Percentiles rank a stretch among this genome's conserved stretches.
phyloP scores from a whole-genome alignment of 2,797 vertebrate genomes.

The Synanceia verrucosa region DNA sequence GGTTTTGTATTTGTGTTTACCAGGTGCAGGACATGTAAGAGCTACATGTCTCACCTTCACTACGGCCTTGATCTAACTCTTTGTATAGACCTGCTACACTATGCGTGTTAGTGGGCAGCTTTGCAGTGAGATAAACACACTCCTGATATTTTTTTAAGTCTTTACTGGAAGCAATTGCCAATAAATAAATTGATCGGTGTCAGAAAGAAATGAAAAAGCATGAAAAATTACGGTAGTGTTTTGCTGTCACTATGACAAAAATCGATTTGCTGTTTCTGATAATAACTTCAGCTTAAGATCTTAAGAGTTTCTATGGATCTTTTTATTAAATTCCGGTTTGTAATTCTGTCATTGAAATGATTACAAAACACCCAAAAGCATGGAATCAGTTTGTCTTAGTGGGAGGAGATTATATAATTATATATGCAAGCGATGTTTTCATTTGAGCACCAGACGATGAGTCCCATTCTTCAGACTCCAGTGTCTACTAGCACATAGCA shows the following conservation, averaged over 20 bases:
- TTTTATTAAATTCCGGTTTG: not conserved
- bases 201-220: not conserved
- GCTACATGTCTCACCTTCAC: not conserved
- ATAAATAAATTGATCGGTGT: not conserved
- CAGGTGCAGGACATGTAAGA: not conserved
- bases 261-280: not conserved
- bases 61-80: not conserved
- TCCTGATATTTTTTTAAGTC: not conserved
- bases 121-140: not conserved
- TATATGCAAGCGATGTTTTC: not conserved
- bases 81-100: not conserved
- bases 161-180: not conserved
- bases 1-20: not conserved
- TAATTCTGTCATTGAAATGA: not conserved
- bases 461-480: no score
- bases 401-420: not conserved
- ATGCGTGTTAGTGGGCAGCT: not conserved
- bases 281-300: not conserved
- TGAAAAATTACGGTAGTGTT: not conserved
- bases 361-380: not conserved
- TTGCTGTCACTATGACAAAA: not conserved
- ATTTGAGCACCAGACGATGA: not conserved
- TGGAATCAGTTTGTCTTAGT: not conserved
- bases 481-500: no score
- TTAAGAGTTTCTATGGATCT: not conserved